Percentiles rank a stretch among this genome's conserved stretches.
These are phyloP conservation scores for Margaritifera margaritifera DNA, from an alignment of 2,888 invertebrate species.

Conservation along the genomic window DNA sequence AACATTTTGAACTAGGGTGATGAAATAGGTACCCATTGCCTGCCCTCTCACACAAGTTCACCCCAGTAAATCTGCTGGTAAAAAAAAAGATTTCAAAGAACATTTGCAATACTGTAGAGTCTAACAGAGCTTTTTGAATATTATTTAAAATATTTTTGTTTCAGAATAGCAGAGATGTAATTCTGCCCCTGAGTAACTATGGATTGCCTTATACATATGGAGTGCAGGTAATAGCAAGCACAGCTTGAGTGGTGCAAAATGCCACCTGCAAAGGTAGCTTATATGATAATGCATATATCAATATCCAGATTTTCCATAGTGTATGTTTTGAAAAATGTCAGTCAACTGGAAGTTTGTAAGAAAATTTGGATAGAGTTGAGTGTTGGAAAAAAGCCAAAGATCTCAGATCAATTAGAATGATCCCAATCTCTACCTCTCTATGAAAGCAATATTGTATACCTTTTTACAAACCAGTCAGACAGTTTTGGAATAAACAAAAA, in stretches of 20 bases:
- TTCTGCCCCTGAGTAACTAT: constrained; percentile 26
- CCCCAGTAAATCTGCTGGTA: not conserved
- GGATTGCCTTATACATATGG: constrained; percentile 32
- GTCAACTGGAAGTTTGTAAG: too few relatives aligned
- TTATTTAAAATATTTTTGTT: constrained; percentile 6
- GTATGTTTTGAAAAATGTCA: too few relatives aligned
- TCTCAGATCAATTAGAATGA: too few relatives aligned
- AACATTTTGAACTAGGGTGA: too few relatives aligned
- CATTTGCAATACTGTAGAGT: not conserved
- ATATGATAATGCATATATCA: constrained; percentile 1
- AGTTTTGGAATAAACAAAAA: too few relatives aligned
- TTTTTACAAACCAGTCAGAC: too few relatives aligned
- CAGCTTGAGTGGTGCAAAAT: not conserved
- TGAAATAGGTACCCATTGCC: too few relatives aligned
- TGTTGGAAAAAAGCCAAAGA: too few relatives aligned
- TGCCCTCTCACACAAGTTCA: not conserved
- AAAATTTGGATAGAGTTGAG: too few relatives aligned
- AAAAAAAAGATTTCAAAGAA: not conserved
- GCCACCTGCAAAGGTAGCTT: not conserved
- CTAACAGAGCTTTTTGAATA: not conserved
- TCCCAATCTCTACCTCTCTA: too few relatives aligned
- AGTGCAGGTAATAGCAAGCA: constrained; percentile 24
- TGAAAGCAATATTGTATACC: too few relatives aligned
- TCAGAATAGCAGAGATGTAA: constrained; percentile 37
- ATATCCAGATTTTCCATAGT: not conserved